Conservation (phyloP, 2,797 vertebrate species). For the Hippoglossus hippoglossus region DNA sequence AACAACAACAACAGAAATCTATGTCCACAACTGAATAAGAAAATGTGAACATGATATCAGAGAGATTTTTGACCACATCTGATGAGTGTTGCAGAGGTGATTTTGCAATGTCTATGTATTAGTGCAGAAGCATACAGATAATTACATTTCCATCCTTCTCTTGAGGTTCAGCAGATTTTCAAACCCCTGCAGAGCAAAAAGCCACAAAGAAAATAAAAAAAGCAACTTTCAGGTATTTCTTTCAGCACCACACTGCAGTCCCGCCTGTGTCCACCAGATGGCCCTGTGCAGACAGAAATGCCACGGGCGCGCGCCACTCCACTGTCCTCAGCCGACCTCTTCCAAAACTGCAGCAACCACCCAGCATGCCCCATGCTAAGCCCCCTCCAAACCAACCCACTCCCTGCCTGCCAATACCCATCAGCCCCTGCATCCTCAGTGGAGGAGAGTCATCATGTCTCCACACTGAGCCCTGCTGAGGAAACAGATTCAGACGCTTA, state of each 20-base stretch:
- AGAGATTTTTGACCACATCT: background rate
- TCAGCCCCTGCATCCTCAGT: constrained; percentile 21
- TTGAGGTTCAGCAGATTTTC: no score
- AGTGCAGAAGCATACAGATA: background rate
- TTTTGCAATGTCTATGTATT: background rate
- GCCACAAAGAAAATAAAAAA: accelerated
- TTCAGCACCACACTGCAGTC: constrained; percentile 28
- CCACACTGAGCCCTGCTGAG: constrained; percentile 39
- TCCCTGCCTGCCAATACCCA: constrained; percentile 27
- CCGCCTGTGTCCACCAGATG: constrained; percentile 71
- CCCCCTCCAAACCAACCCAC: background rate
- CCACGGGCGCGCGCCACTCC: constrained; percentile 12
- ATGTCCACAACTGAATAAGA: background rate
- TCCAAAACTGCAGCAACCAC: constrained; percentile 47
- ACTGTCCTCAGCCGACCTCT: constrained; percentile 80
- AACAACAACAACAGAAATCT: background rate
- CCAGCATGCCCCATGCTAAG: constrained; percentile 3
- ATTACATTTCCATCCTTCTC: background rate
- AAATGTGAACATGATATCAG: accelerated
- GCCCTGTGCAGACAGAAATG: constrained; percentile 76
- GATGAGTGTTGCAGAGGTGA: no score
- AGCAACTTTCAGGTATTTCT: background rate
- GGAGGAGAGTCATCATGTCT: constrained; percentile 19
- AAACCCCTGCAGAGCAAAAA: background rate
- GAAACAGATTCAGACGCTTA: constrained; percentile 43